Evolutionary conservation across 2,888 invertebrate genomes (phyloP), one percentile per base, ranked within the genome.

Genomic region (Thalpophila matura): DNA sequence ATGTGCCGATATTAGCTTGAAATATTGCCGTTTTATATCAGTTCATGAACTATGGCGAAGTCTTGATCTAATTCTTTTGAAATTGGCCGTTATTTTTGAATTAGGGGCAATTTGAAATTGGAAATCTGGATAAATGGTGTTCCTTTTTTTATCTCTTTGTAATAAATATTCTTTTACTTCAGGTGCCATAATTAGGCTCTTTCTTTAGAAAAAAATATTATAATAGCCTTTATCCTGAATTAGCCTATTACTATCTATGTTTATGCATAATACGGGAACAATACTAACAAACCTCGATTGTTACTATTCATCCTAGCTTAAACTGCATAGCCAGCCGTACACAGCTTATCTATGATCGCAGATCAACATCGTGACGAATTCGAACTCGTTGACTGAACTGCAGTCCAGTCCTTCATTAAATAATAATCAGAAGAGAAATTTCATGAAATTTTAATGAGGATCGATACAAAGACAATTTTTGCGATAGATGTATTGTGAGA

Each of bases 1-100:
- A 49, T 43, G 49, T 54, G 27, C 42, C 45, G 40, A 68, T 74
- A 74, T 74, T 72, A 70, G 65, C 75, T 75, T 73, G 65, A 79
- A 75, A 72, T 77, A 72, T 76, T 62, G 62, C 65, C 55, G 43
- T 69, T 77, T 74, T 56, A 64, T 71, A 74, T 73, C 67, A 51
- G 55, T 66, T 68, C 69, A 74, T 56, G 46, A 61, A 68, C 61
- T 55, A 72, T 46, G 55, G 51, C 20, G 22, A 46, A 43, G 49
- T 58, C 54, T 73, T 40, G 55, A 43, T 68, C 57, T 64, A 66
- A 66, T 73, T 75, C 72, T 63, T 68, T 33, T 51, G 38, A 42
- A 54, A 69, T 43, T 46, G 70, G 24, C 50, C 37, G 35, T 74
- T 68, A 56, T 47, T 63, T 74, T 51, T 67, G 54, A 67, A 43